A percentile compares a stretch with the other conserved stretches of the same genome.
Evolutionary conservation across 2,797 vertebrate species (phyloP).

Genomic region (Phrynocephalus guinanensis): DNA sequence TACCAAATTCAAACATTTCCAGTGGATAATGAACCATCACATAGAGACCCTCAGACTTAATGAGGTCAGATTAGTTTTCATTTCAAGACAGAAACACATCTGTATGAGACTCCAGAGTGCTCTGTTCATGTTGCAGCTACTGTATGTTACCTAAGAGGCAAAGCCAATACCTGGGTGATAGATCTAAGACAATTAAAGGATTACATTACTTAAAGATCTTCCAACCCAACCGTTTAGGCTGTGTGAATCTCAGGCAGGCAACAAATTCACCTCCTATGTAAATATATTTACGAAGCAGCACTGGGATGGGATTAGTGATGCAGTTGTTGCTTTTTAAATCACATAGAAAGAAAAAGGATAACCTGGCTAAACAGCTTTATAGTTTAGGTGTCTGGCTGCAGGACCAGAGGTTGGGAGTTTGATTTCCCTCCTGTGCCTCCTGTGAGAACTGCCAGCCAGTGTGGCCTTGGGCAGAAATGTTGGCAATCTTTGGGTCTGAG

Average conservation of each 20-base stretch:
- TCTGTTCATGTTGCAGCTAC: constrained; percentile 20
- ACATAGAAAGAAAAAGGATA: neutral
- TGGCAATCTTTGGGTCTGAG: too few relatives aligned
- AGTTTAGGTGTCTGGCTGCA: too few relatives aligned
- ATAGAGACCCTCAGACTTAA: constrained; percentile 55
- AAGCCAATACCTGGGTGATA: constrained; percentile 50
- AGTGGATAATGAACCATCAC: constrained; percentile 52
- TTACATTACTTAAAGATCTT: constrained; percentile 60
- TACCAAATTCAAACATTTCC: constrained; percentile 60
- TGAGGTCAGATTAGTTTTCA: constrained; percentile 50
- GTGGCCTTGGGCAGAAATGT: too few relatives aligned
- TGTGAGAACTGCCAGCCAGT: too few relatives aligned
- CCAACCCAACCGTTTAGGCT: constrained; percentile 26
- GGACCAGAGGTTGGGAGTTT: too few relatives aligned
- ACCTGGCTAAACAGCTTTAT: neutral
- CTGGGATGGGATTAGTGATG: neutral
- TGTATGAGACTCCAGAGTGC: constrained; percentile 6
- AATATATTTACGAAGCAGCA: neutral
- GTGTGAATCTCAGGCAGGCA: constrained; percentile 30
- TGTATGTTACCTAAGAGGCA: constrained; percentile 34
- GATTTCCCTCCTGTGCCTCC: too few relatives aligned
- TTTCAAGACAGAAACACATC: constrained; percentile 46
- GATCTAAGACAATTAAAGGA: constrained; percentile 44
- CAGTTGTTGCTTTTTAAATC: neutral
- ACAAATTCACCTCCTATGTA: constrained; percentile 31